Evolutionary conservation across 2,888 invertebrate genomes (phyloP).

Genomic region (Habrosyne pyritoides): DNA sequence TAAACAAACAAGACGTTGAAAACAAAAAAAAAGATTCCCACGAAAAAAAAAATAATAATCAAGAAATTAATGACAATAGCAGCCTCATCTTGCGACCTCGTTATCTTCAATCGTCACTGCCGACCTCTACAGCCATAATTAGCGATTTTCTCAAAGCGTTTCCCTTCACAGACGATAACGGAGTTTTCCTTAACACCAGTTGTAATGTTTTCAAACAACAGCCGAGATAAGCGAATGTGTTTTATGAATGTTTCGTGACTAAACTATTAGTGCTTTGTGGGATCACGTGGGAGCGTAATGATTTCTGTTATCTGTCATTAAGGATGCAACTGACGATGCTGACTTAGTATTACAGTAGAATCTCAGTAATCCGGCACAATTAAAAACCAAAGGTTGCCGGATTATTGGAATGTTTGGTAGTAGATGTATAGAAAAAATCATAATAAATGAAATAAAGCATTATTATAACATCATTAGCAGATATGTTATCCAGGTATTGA

Average conservation of each 20-base stretch:
- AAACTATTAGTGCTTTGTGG: not conserved
- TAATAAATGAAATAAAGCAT: too few species aligned
- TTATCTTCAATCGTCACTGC: not conserved
- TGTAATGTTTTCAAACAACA: constrained; percentile 2
- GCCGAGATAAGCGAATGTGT: not conserved
- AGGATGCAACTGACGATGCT: not conserved
- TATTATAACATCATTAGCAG: too few species aligned
- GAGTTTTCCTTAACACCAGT: constrained; percentile 1
- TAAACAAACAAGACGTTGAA: not conserved
- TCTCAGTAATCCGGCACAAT: too few species aligned
- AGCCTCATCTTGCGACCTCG: not conserved
- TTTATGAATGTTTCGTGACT: constrained; percentile 3
- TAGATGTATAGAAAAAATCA: too few species aligned
- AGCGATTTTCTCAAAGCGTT: not conserved
- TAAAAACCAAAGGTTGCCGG: too few species aligned
- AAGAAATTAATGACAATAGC: not conserved
- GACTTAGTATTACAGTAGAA: not conserved
- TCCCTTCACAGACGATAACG: not conserved
- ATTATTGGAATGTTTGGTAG: too few species aligned
- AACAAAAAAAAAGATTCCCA: not conserved
- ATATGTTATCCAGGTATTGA: too few species aligned
- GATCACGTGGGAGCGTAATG: not conserved
- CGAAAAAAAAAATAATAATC: not conserved
- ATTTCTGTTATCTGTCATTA: not conserved
- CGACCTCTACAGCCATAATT: not conserved